phyloP scores from a whole-genome alignment of 2,113 vertebrate species.

The Philantomba maxwellii region DNA sequence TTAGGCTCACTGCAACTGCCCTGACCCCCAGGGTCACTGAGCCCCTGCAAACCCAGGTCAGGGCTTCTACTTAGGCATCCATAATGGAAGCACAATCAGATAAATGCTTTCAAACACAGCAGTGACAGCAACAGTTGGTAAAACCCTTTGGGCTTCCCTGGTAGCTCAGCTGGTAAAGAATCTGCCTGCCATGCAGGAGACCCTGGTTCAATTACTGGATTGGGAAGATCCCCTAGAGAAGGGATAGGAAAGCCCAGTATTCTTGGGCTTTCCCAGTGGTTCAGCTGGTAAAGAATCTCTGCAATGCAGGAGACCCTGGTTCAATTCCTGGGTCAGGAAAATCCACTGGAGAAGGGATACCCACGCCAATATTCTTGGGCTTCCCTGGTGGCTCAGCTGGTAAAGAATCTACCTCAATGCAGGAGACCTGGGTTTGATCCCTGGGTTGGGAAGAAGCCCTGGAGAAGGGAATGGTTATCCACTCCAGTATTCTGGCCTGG shows the following conservation, averaged over 20 bases:
- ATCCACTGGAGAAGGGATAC: neutral
- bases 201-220: neutral
- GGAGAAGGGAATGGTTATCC: neutral
- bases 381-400: no score
- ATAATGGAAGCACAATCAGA: neutral
- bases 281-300: neutral
- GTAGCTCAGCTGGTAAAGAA: neutral
- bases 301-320: neutral
- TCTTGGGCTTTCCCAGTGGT: neutral
- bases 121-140: neutral
- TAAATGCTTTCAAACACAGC: neutral
- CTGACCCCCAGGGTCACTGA: no score
- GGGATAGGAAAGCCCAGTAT: neutral
- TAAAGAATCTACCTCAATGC: neutral
- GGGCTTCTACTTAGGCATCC: neutral
- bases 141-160: neutral
- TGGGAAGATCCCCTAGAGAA: neutral
- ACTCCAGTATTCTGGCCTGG: neutral
- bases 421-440: neutral
- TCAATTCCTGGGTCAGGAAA: rapidly evolving
- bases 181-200: neutral
- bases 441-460: neutral
- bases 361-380: no score
- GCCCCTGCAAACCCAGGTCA: neutral
- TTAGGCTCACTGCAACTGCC: neutral